phyloP scores from a whole-genome alignment of 2,888 invertebrate species.

The Cactoblastis cactorum region DNA sequence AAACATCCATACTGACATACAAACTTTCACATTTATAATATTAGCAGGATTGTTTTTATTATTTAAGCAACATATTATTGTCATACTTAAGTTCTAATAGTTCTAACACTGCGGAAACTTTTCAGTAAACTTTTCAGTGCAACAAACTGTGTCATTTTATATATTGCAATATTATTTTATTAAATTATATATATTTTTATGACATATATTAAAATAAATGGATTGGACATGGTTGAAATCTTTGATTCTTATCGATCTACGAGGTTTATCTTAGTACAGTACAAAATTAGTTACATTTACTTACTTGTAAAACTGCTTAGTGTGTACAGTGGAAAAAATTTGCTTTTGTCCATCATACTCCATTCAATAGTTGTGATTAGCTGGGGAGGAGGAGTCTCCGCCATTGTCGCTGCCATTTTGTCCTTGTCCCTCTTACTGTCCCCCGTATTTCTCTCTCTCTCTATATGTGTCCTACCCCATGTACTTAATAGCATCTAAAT shows the following conservation, averaged over 20 bases:
- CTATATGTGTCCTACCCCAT: constrained; percentile 33
- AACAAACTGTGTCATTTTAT: too few relatives aligned
- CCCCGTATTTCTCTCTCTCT: constrained; percentile 25
- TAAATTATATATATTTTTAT: too few relatives aligned
- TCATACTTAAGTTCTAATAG: too few relatives aligned
- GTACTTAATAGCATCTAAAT: constrained; percentile 45
- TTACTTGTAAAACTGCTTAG: constrained; percentile 90
- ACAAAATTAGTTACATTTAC: constrained; percentile 17
- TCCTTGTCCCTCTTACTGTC: constrained; percentile 21
- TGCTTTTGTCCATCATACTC: constrained; percentile 98
- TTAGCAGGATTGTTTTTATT: too few relatives aligned
- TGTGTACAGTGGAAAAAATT: constrained; percentile 95
- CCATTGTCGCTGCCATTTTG: constrained; percentile 65
- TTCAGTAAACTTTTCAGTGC: too few relatives aligned
- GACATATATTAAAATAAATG: too few relatives aligned
- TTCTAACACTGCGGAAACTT: too few relatives aligned
- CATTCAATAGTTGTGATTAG: constrained; percentile 94
- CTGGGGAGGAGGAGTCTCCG: constrained; percentile 78
- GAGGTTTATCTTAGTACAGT: too few relatives aligned
- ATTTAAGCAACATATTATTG: too few relatives aligned
- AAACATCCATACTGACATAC: too few relatives aligned
- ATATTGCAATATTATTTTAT: too few relatives aligned
- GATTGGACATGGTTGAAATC: background rate
- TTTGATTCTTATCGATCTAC: background rate
- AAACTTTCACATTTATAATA: too few relatives aligned